Evolutionary conservation across 2,113 vertebrate genomes (phyloP), one percentile per base, ranked within the genome.

Genomic region (Grus americana): DNA sequence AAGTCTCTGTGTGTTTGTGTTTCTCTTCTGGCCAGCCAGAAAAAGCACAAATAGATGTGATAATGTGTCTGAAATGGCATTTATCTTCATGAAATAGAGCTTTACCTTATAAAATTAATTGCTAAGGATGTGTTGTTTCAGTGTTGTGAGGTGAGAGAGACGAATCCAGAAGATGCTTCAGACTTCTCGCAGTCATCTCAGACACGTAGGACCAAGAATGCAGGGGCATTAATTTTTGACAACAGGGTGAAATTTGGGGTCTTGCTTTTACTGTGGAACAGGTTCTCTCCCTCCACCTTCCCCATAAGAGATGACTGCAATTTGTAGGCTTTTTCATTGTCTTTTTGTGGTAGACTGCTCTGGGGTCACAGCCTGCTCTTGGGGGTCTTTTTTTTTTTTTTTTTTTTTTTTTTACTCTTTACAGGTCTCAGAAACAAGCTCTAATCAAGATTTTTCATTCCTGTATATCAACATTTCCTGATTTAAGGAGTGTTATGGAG

Each of bases 131-230:
- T 62, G 10, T 34, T 74, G 36, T 8, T 80, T 83, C 29, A 40
- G 16, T 16, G 12, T 46, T 58, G 20, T 19, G 19, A 78, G 40
- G 50, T 4, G 17, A 72, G 62, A 65, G 17, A 59, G 67, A 17
- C 4, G 2, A 79, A 79, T 63, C 57, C 36, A 44, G n/a, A 81
- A 44, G 38, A 14, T 65, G 16, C 13, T 92, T 79, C 44, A 59
- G 66, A 36, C 44, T 9, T 87, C 55, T 75, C 0, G 0, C 18
- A 57, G 62, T 66, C 6, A 4, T 30, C 67, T 76, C 5, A 2
- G 68, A 17, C 0, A 0, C 32, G 9, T 15, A 65, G 62, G 22
- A 65, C 40, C 6, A 1, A 58, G 74, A 88, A 55, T 52, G 29
- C 38, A 61, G 57, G 38, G 34, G n/a, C 10, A 1, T 54, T 21